A percentile compares a stretch with the other conserved stretches of the same genome.
These are phyloP conservation scores for Pomacea maculata DNA, from an alignment of 1,140 invertebrate species.

Conservation along the genomic window DNA sequence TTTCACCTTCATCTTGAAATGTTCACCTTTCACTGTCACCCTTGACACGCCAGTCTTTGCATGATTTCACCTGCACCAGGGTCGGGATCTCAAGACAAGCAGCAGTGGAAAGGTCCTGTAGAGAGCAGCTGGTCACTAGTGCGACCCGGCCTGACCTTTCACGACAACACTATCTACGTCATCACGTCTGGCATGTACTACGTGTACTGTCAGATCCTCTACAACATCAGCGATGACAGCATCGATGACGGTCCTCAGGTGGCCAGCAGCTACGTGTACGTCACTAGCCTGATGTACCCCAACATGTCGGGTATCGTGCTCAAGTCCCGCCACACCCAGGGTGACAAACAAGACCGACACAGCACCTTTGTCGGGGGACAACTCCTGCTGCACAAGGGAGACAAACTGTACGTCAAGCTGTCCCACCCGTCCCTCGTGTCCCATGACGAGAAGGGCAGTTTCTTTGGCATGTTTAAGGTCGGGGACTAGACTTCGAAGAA, in stretches of 20 bases:
- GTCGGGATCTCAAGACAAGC: not conserved
- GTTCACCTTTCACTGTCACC: no score
- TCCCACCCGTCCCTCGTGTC: slow-evolving; percentile 1
- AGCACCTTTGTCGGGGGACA: slow-evolving; percentile 18
- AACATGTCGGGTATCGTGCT: slow-evolving; percentile 13
- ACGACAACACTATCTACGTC: slow-evolving; percentile 7
- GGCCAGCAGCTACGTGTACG: slow-evolving; percentile 14
- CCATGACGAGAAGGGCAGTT: slow-evolving; percentile 14
- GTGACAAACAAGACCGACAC: slow-evolving; percentile 10
- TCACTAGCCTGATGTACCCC: slow-evolving; percentile 7
- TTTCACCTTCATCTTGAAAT: no score
- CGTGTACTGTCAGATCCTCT: slow-evolving; percentile 24
- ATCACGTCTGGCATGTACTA: not conserved
- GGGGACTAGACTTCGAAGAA: not conserved
- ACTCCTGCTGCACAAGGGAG: slow-evolving; percentile 15
- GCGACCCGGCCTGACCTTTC: slow-evolving; percentile 2
- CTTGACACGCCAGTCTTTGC: no score
- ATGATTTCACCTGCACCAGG: no score
- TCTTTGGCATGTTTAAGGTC: slow-evolving; percentile 21
- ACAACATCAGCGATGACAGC: not conserved
- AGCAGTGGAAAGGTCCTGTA: slow-evolving; percentile 10
- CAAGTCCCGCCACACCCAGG: slow-evolving; percentile 3
- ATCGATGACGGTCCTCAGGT: not conserved
- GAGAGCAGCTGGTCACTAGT: slow-evolving; percentile 11
- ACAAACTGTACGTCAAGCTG: slow-evolving; percentile 9